Base-by-base conservation (phyloP, 1,140 invertebrate species). In the Rhynchophorus ferrugineus region DNA sequence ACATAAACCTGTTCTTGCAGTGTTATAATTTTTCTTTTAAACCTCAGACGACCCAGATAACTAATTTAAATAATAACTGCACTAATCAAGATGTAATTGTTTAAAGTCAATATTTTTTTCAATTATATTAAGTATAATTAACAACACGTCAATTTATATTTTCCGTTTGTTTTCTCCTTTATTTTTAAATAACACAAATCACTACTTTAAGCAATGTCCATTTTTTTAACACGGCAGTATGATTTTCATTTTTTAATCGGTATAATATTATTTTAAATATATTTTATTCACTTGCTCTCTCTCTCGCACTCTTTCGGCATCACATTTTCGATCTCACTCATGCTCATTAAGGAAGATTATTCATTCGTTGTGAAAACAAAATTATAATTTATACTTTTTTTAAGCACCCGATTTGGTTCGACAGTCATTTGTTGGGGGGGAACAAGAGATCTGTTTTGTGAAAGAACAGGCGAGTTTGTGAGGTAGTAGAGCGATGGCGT, bases 361-460 rank as follows among this genome's bases (percentile, higher is more conserved):
- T 35, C 58, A 64, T 68, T 68, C 65, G 65, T 68, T 68, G 65
- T 68, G 63, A 67, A 68, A 68, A 67, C 66, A 68, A 68, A 68
- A 67, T 65, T 53, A 65, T 47, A 47, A 19, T 47, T 18, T 21
- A 33, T 49, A 49, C 35, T 21, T 46, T 16, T 50, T 24, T 20
- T 37, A 44, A 68, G 63, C 66, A 64, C 64, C 65, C 58, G 13
- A 42, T 22, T 21, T 39, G 35, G 20, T 19, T 21, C 14, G 21
- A 29, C 39, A 39, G 1, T 20, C 24, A 14, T 49, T 58, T 49
- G 29, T 16, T 44, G 49, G n/a, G 29, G 17, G 35, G n/a, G n/a
- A 3, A n/a, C 35, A 13, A 13, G n/a, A 36, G n/a, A 36, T 36
- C n/a, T 3, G 35, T 3, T 36, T 6, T 3, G n/a, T 13, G 3